Conservation (phyloP, 2,888 invertebrate genomes). For the Coelopa pilipes region DNA sequence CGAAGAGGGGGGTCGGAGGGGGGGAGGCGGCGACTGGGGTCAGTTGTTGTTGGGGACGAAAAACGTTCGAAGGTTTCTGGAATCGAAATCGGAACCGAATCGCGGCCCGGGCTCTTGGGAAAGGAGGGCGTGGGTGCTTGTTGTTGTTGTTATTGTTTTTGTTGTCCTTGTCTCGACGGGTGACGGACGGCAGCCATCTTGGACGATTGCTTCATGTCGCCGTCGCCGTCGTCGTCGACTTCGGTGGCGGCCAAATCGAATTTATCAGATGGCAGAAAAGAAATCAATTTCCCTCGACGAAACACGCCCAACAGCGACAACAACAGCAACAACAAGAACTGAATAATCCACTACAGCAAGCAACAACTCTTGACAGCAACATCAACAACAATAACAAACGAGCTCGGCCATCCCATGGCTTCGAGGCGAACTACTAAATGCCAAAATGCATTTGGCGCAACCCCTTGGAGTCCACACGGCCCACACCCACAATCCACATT, state of each 20-base stretch:
- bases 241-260: background rate
- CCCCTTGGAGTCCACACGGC: background rate
- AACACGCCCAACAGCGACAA: background rate
- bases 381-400: background rate
- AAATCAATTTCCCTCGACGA: conserved; percentile 12
- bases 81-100: too few relatives aligned
- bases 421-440: conserved; percentile 10
- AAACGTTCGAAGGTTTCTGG: too few relatives aligned
- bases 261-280: conserved; percentile 4
- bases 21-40: too few relatives aligned
- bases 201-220: background rate
- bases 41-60: too few relatives aligned
- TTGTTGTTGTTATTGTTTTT: conserved; percentile 5
- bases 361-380: background rate
- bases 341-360: too few relatives aligned
- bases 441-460: conserved; percentile 1
- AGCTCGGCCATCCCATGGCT: background rate
- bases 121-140: too few relatives aligned
- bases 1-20: too few relatives aligned
- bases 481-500: background rate
- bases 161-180: background rate
- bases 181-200: background rate
- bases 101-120: too few relatives aligned
- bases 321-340: background rate
- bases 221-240: background rate